phyloP scores from a whole-genome alignment of 2,888 invertebrate genomes.

The Polylopha cassiicola region DNA sequence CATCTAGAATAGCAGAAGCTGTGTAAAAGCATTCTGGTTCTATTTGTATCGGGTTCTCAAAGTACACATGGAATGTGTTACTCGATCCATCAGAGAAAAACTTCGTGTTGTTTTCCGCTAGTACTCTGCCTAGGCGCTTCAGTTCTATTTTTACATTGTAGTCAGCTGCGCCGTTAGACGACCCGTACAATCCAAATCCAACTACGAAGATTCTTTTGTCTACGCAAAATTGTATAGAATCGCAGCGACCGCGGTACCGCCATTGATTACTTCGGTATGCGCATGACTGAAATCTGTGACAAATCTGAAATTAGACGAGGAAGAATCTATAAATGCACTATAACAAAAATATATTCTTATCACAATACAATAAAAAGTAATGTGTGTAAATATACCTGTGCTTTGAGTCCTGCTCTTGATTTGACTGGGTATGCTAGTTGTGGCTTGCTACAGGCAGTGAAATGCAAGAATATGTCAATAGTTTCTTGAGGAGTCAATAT shows the following conservation, averaged over 20 bases:
- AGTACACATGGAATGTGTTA: conserved; percentile 92
- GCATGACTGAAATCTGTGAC: conserved; percentile 96
- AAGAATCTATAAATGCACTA: conserved; percentile 8
- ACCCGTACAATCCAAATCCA: conserved; percentile 96
- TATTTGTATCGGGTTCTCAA: conserved; percentile 90
- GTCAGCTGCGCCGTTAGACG: conserved; percentile 96
- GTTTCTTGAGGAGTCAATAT: conserved; percentile 95
- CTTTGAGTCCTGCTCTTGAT: conserved; percentile 90
- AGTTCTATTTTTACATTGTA: conserved; percentile 96
- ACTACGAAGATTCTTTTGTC: conserved; percentile 97
- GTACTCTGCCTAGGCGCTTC: conserved; percentile 90
- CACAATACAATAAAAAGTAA: background rate
- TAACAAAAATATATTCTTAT: background rate
- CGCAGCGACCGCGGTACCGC: conserved; percentile 97
- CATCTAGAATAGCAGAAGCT: conserved; percentile 96
- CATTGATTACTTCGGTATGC: conserved; percentile 98
- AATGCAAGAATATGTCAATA: conserved; percentile 96
- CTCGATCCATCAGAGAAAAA: conserved; percentile 98
- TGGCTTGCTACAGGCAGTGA: conserved; percentile 93
- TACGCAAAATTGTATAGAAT: conserved; percentile 97
- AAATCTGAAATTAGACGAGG: conserved; percentile 79
- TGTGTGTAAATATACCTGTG: conserved; percentile 78
- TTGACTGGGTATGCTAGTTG: conserved; percentile 88
- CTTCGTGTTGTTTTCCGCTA: conserved; percentile 94
- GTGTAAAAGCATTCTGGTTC: conserved; percentile 97